Base-by-base conservation (phyloP, 2,113 vertebrate species). In the Trematocara marginatum region DNA sequence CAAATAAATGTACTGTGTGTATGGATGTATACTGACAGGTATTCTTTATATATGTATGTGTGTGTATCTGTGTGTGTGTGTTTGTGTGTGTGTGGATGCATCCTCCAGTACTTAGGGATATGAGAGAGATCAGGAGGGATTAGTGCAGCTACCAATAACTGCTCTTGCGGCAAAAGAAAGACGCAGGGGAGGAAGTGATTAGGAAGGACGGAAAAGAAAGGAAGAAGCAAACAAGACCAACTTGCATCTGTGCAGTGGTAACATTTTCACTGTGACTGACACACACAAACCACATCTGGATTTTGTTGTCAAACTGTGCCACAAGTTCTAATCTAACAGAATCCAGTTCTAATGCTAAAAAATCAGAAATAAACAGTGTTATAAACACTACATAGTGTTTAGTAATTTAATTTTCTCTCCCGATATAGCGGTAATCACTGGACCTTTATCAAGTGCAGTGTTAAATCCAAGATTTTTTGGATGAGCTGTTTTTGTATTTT, bases 111-210 rank as follows among this genome's bases (percentile, higher is more conserved):
- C 53, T 61, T 31, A 8, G 23, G 42, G 31, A 79, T 69, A 29
- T 78, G n/a, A 80, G 53, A 83, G 61, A 83, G 86, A 93, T 88
- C 26, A 83, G 81, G 10, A 84, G 16, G 86, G 88, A 89, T 95
- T 87, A 90, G 86, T 87, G 38, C 61, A 83, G 42, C 80, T 85
- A 80, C 83, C 74, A 88, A 66, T 89, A 86, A 92, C 81, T 86
- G 79, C 76, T 81, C 56, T 42, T 87, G 57, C 76, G 6, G 64
- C 26, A 10, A 38, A 29, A n/a, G 29, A 38, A 13, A 35, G 59
- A 86, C 4, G 12, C 61, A 35, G 4, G 40, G 40, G 11, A 35
- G 59, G 69, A 53, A 76, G 12, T 66, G 51, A 26, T 31, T 80
- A 45, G 64, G 64, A 38, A 86, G 3, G 38, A 66, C 2, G 31